Base-by-base conservation (phyloP, 1,140 invertebrate species). In the Lordiphosa clarofinis region DNA sequence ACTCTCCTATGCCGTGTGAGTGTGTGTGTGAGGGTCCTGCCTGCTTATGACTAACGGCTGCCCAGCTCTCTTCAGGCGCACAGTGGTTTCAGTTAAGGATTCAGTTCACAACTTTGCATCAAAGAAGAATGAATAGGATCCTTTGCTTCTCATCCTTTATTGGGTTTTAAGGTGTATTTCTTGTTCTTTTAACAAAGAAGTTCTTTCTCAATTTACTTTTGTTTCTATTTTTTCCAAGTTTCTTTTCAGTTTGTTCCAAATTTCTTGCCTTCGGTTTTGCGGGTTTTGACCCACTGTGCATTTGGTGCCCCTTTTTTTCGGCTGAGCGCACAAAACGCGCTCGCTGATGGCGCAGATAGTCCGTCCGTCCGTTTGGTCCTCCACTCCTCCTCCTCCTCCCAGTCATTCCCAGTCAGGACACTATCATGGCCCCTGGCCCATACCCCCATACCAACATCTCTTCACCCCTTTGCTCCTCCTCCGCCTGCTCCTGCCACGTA, bases 11-110 rank as follows among this genome's bases (percentile, higher is more conserved):
- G 19, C 19, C 15, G 15, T 15, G 38, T 31, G 39, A 59, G 36
- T 52, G 55, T 68, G 42, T 54, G 38, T 49, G 57, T 46, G 39
- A 56, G 50, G 39, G 56, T 69, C 66, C 56, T 70, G 56, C 64
- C 63, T 66, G 64, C 64, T 70, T 70, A 70, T 68, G 65, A 68
- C 76, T 81, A 81, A 81, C 76, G 73, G 69, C 73, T 69, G 40
- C 35, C 48, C 36, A 8, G 11, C 9, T 24, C 40, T 46, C 40
- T 31, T 31, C 28, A 31, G 28, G 12, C 3, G 28, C 24, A 64
- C 49, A 47, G 49, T 64, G 57, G 28, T 19, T 19, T 19, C 19
- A 19, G 19, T 19, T 19, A 19, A 19, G 21, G 21, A 24, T 5
- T 5, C 19, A 24, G 2, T n/a, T 7, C 46, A 28, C 31, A 19